These are phyloP conservation scores for Gonioctena quinquepunctata DNA, from an alignment of 1,140 invertebrate genomes.

Conservation along the genomic window DNA sequence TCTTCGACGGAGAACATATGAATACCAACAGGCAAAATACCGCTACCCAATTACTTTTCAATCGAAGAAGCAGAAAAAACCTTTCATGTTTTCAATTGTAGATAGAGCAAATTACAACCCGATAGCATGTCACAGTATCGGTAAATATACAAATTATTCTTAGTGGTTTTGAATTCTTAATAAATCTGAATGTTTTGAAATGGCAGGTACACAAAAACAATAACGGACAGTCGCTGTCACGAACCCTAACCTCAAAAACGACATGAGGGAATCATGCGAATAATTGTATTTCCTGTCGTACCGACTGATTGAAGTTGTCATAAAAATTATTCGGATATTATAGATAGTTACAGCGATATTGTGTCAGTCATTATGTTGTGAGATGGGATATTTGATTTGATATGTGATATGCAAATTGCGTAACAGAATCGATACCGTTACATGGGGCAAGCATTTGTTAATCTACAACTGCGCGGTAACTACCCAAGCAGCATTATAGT, in stretches of 20 bases:
- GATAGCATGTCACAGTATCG: slow-evolving; percentile 3
- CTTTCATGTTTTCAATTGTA: slow-evolving; percentile 12
- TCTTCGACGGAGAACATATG: too few species aligned
- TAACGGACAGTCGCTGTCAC: neutral
- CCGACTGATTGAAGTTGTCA: neutral
- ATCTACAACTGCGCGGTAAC: too few species aligned
- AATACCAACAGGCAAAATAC: too few species aligned
- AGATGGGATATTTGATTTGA: neutral
- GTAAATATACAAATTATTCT: slow-evolving; percentile 13
- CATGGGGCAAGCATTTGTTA: too few species aligned
- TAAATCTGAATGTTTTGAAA: slow-evolving; percentile 11
- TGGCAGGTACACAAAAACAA: neutral
- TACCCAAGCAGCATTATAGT: too few species aligned
- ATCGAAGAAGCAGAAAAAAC: neutral
- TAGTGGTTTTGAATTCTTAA: slow-evolving; percentile 4
- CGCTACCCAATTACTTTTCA: neutral
- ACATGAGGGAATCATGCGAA: neutral
- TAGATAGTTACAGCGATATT: neutral
- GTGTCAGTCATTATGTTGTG: neutral
- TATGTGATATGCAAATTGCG: neutral
- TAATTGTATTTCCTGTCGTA: neutral
- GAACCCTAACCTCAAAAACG: neutral
- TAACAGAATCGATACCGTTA: neutral
- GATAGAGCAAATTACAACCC: neutral
- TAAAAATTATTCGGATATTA: neutral